Percentiles rank a stretch among this genome's conserved stretches.
These are phyloP conservation scores for Drosophila nigritarsus DNA, from an alignment of 2,888 invertebrate species.

Conservation along the genomic window DNA sequence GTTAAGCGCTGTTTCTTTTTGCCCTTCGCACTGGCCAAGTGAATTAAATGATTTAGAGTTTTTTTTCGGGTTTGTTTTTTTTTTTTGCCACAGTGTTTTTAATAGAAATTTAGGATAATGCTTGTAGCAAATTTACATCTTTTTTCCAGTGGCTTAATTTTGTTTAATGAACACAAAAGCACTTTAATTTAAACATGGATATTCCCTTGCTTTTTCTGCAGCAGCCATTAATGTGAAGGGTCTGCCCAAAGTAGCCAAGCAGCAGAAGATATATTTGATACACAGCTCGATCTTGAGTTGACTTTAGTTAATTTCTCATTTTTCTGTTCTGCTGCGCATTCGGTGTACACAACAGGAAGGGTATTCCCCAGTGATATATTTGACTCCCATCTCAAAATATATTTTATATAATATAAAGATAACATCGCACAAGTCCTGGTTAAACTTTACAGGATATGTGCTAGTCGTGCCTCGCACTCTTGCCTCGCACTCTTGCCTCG, in stretches of 20 bases:
- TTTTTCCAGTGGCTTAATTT: neutral
- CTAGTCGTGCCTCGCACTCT: neutral
- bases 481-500: no score
- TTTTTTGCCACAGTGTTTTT: conserved; percentile 6
- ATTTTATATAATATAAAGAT: neutral
- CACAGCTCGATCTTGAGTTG: neutral
- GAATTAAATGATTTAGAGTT: conserved; percentile 27
- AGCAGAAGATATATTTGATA: neutral
- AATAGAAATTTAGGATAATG: conserved; percentile 1
- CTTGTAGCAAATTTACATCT: neutral
- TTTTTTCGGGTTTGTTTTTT: neutral
- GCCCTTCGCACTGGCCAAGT: conserved; percentile 13
- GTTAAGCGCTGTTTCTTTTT: conserved; percentile 19
- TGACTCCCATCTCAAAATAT: neutral
- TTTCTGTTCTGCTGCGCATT: no score
- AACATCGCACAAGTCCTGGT: neutral
- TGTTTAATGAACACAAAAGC: no score
- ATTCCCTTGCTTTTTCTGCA: neutral
- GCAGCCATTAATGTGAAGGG: neutral
- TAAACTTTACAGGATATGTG: neutral
- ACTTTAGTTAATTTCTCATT: neutral
- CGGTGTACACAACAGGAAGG: no score
- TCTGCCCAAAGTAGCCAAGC: neutral
- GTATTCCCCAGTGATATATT: neutral
- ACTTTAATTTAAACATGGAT: neutral